These are phyloP conservation scores for Callaeas wilsoni DNA, from an alignment of 2,113 vertebrate species.

Conservation along the genomic window DNA sequence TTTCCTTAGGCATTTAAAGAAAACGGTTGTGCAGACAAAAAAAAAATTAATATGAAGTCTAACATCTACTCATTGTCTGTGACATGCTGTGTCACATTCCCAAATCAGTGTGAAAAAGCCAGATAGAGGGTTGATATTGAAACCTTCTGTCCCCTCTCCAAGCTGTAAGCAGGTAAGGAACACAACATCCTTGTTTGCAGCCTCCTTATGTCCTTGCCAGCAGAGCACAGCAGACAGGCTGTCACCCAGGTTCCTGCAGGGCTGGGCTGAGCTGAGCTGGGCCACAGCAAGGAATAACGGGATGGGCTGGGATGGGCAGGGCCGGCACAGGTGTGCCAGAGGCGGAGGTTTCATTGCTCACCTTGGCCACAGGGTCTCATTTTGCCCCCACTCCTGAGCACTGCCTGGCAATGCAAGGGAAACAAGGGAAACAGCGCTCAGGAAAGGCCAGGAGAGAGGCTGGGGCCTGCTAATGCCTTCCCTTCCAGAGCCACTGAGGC, in stretches of 20 bases:
- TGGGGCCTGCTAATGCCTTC: neutral
- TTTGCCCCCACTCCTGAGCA: neutral
- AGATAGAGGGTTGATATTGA: neutral
- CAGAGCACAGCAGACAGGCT: neutral
- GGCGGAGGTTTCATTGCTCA: neutral
- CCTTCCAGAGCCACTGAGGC: neutral
- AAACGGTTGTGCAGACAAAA: neutral
- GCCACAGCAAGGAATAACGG: neutral
- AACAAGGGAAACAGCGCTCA: neutral
- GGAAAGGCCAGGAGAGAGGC: too few species aligned
- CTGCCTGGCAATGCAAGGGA: neutral
- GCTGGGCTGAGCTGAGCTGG: neutral
- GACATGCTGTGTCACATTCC: neutral
- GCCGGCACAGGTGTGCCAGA: fast-evolving
- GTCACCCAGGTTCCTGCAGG: neutral
- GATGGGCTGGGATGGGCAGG: neutral
- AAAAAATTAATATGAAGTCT: neutral
- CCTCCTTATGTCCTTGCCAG: neutral
- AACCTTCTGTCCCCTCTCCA: neutral
- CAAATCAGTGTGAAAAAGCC: neutral
- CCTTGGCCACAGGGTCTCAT: neutral
- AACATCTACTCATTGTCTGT: neutral
- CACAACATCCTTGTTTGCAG: neutral
- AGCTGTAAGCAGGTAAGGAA: neutral
- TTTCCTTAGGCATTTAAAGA: neutral